Conservation (phyloP, 2,888 invertebrate genomes). For the Troilus luridus region DNA sequence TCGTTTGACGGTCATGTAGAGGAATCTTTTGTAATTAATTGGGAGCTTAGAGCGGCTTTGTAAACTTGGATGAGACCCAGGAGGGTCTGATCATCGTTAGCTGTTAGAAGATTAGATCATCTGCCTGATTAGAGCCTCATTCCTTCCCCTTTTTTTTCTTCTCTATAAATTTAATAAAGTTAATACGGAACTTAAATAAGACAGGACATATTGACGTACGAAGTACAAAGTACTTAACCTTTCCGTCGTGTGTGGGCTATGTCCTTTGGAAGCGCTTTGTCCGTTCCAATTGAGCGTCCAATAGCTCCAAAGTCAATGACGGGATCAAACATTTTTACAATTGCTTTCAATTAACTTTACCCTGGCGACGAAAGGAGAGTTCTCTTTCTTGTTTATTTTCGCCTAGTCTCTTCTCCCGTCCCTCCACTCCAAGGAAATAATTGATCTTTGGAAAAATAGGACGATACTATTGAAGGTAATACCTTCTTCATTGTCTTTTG, state of each 20-base stretch:
- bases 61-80: too few species aligned
- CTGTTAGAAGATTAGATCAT: too few species aligned
- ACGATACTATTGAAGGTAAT: not conserved
- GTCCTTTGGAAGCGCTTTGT: not conserved
- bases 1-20: too few species aligned
- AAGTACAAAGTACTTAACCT: not conserved
- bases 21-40: too few species aligned
- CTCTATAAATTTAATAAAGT: not conserved
- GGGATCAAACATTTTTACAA: slow-evolving; percentile 25
- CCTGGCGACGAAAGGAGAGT: not conserved
- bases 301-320: not conserved
- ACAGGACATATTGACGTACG: not conserved
- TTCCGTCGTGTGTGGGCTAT: not conserved
- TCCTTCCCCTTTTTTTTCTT: too few species aligned
- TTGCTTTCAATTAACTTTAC: slow-evolving; percentile 1
- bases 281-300: not conserved
- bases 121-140: too few species aligned
- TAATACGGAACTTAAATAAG: not conserved
- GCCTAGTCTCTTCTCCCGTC: not conserved
- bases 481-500: too few species aligned
- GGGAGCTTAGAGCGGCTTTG: too few species aligned
- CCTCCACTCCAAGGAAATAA: not conserved
- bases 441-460: not conserved
- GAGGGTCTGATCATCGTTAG: too few species aligned
- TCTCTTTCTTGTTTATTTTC: not conserved